Conservation (phyloP, 2,888 invertebrate genomes). For the Carcina quercana region DNA sequence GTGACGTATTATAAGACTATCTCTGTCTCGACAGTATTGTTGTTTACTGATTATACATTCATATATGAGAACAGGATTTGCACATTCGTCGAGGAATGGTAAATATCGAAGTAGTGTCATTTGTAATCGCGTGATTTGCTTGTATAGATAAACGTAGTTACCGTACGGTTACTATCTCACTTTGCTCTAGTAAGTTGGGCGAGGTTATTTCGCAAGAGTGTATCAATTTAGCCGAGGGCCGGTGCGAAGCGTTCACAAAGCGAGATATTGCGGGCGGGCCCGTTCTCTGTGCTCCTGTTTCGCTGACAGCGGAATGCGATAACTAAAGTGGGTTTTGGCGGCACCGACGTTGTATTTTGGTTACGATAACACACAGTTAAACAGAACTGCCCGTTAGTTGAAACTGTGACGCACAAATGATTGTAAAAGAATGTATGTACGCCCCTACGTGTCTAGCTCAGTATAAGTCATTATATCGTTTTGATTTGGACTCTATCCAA, state of each 20-base stretch:
- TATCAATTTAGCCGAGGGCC: constrained; percentile 66
- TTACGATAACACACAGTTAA: constrained; percentile 43
- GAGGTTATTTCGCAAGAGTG: constrained; percentile 68
- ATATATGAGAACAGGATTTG: too few relatives aligned
- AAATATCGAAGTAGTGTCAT: too few relatives aligned
- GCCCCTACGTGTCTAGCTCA: background rate
- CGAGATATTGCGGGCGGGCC: constrained; percentile 49
- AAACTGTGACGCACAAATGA: constrained; percentile 19
- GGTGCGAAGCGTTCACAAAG: constrained; percentile 36
- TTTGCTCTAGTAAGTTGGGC: constrained; percentile 58
- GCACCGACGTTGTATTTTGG: constrained; percentile 43
- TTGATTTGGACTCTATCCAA: background rate
- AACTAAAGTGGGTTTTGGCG: constrained; percentile 60
- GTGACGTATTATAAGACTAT: too few relatives aligned
- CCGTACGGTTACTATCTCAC: constrained; percentile 5
- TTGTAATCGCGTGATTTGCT: too few relatives aligned
- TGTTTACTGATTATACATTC: too few relatives aligned
- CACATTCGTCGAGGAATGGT: too few relatives aligned
- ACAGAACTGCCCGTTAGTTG: constrained; percentile 31
- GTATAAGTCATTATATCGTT: background rate
- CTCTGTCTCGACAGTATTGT: too few relatives aligned
- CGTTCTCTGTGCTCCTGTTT: constrained; percentile 55
- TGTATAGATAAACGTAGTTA: constrained; percentile 8
- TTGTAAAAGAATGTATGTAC: background rate
- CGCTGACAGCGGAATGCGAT: constrained; percentile 61